These are phyloP conservation scores for Sebastes dallii DNA, from an alignment of 2,797 vertebrate genomes.

Conservation along the genomic window DNA sequence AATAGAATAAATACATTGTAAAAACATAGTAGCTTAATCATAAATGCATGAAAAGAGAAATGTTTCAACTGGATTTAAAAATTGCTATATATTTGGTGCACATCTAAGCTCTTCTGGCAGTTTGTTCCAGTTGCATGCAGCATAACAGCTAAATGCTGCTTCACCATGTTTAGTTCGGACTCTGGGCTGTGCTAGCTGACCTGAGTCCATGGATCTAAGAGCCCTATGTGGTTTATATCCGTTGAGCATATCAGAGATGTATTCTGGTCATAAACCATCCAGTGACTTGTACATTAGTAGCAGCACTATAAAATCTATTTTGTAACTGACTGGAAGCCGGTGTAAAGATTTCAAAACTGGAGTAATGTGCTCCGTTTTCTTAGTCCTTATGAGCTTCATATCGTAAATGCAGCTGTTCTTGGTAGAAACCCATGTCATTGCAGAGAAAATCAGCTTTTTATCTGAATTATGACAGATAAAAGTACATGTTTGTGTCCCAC, in stretches of 20 bases:
- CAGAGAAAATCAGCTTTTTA: not conserved
- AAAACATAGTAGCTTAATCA: not conserved
- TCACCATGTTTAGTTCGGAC: not conserved
- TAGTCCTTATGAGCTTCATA: not conserved
- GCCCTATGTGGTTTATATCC: not conserved
- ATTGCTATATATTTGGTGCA: not conserved
- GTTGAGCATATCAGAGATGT: not conserved
- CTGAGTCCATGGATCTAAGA: not conserved
- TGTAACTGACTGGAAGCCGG: not conserved
- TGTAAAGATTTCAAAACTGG: not conserved
- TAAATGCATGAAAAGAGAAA: not conserved
- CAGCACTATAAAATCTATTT: not conserved
- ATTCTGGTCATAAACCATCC: not conserved
- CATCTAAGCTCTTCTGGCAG: not conserved
- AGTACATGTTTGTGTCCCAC: conserved; percentile 12
- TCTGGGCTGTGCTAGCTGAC: not conserved
- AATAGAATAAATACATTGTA: not conserved
- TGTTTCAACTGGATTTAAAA: not conserved
- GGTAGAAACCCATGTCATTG: too few species aligned
- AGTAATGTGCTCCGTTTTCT: not conserved
- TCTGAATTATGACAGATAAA: not conserved
- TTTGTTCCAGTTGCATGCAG: not conserved
- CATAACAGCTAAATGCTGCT: not conserved
- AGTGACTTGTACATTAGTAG: not conserved
- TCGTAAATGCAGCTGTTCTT: not conserved